These are phyloP conservation scores for Liopterus haemorrhoidalis DNA, from an alignment of 2,888 invertebrate genomes.

Conservation along the genomic window DNA sequence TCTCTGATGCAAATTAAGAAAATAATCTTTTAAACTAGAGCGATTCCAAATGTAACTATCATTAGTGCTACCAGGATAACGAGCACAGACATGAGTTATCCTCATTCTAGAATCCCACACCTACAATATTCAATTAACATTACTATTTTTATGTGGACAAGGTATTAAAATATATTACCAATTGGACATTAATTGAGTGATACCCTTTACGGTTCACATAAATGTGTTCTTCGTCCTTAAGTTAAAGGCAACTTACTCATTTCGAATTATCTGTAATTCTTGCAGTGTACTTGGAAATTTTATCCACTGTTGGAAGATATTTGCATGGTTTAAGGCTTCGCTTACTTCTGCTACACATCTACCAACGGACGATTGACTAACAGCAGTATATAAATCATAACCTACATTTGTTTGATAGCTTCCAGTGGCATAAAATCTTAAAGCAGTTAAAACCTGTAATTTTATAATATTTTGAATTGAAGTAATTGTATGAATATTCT, in stretches of 20 bases:
- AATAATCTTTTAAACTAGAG: not conserved
- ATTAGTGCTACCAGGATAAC: not conserved
- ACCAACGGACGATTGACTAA: slow-evolving; percentile 18
- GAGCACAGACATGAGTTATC: slow-evolving; percentile 10
- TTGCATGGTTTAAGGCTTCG: slow-evolving; percentile 12
- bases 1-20: not conserved
- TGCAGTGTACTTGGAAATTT: slow-evolving; percentile 14
- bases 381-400: slow-evolving; percentile 10
- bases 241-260: slow-evolving; percentile 20
- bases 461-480: no score
- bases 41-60: not conserved
- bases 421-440: slow-evolving; percentile 19
- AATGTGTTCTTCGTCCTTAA: slow-evolving; percentile 27
- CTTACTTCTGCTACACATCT: slow-evolving; percentile 12
- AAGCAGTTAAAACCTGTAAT: slow-evolving; percentile 12
- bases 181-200: slow-evolving; percentile 28
- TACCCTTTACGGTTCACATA: slow-evolving; percentile 28
- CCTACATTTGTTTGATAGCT: slow-evolving; percentile 18
- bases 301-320: slow-evolving; percentile 17
- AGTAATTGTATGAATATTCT: no score
- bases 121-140: slow-evolving; percentile 11
- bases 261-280: slow-evolving; percentile 10
- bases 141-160: not conserved
- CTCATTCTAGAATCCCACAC: slow-evolving; percentile 24
- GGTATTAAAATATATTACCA: slow-evolving; percentile 17